phyloP scores from a whole-genome alignment of 2,888 invertebrate genomes.

The Lasioglossum calceatum region DNA sequence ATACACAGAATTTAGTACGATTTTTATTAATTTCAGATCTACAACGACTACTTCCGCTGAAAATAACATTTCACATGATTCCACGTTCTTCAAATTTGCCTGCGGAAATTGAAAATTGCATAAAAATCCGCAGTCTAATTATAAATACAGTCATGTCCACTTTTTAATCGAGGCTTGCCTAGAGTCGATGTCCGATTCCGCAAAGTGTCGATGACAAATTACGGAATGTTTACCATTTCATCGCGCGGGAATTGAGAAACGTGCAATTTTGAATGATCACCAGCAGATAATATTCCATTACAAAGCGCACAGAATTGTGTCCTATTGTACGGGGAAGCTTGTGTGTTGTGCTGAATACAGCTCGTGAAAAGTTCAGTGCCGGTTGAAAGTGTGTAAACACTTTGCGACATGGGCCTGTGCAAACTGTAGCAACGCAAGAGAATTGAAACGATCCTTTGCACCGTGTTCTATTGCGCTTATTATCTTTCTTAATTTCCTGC shows the following conservation, averaged over 20 bases:
- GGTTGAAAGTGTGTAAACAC: constrained; percentile 1
- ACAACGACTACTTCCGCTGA: no score
- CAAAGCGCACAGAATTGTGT: background rate
- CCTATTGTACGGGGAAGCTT: background rate
- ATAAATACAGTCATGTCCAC: no score
- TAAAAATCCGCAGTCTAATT: no score
- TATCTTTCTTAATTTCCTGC: constrained; percentile 11
- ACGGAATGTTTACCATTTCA: background rate
- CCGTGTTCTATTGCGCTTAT: constrained; percentile 9
- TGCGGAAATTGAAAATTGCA: no score
- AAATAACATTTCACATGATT: no score
- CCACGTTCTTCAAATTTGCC: no score
- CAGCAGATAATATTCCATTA: background rate
- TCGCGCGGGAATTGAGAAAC: background rate
- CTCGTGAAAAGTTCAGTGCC: background rate
- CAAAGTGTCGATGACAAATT: background rate
- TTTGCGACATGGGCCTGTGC: constrained; percentile 3
- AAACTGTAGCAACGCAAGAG: background rate
- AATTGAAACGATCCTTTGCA: background rate
- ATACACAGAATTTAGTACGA: no score
- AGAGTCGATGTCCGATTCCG: background rate
- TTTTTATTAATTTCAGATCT: no score
- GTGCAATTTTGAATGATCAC: background rate
- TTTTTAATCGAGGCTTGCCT: background rate
- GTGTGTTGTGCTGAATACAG: background rate